These are phyloP conservation scores for Polia nebulosa DNA, from an alignment of 2,888 invertebrate genomes.

Conservation along the genomic window DNA sequence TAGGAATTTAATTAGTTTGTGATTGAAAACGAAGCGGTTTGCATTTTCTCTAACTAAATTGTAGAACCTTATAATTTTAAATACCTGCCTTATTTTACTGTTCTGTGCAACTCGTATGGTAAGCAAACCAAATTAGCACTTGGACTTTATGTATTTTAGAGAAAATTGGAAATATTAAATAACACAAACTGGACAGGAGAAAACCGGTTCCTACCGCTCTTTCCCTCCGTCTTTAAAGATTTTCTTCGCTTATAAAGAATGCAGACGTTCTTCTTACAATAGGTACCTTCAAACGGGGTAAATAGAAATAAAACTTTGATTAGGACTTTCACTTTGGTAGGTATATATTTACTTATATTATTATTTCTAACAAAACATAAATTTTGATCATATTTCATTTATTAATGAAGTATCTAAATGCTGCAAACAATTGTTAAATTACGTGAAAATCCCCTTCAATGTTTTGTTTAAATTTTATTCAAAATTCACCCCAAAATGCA, in stretches of 20 bases:
- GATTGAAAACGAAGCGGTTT: conserved; percentile 15
- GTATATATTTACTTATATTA: too few species aligned
- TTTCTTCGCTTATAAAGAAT: conserved; percentile 42
- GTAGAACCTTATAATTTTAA: conserved; percentile 3
- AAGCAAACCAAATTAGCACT: background rate
- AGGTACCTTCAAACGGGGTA: too few species aligned
- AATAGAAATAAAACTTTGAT: too few species aligned
- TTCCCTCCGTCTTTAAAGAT: conserved; percentile 38
- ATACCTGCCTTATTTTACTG: background rate
- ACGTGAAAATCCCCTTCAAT: too few species aligned
- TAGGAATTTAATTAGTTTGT: conserved; percentile 37
- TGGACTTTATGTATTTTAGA: conserved; percentile 9
- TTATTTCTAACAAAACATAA: too few species aligned
- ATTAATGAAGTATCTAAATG: too few species aligned
- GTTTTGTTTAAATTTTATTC: too few species aligned
- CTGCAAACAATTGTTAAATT: too few species aligned
- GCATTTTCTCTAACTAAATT: conserved; percentile 6
- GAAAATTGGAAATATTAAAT: conserved; percentile 30
- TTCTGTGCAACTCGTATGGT: background rate
- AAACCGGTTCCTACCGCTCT: conserved; percentile 48
- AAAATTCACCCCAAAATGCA: too few species aligned
- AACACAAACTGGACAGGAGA: conserved; percentile 4
- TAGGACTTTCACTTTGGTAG: too few species aligned
- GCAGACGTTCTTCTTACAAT: conserved; percentile 21
- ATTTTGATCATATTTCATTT: too few species aligned